Percentiles rank a stretch among this genome's conserved stretches.
phyloP scores from a whole-genome alignment of 2,888 invertebrate genomes.

The Eupithecia insigniata region DNA sequence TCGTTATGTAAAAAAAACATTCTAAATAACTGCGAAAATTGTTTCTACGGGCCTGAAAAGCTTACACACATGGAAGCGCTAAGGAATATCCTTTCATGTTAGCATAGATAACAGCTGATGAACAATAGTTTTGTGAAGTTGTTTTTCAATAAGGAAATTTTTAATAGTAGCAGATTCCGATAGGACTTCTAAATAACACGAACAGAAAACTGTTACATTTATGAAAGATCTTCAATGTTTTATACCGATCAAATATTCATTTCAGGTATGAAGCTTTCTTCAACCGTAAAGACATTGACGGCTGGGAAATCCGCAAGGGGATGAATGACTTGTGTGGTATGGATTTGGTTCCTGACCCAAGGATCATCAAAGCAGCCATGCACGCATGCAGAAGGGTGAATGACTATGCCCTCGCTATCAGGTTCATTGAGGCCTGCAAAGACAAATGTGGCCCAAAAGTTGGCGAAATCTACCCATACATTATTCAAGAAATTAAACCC shows the following conservation, averaged over 20 bases:
- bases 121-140: not conserved
- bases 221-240: not conserved
- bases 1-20: not conserved
- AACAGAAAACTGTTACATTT: not conserved
- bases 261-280: conserved; percentile 92
- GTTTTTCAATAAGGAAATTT: not conserved
- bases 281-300: conserved; percentile 94
- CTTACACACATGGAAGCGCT: conserved; percentile 5
- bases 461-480: conserved; percentile 92
- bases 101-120: not conserved
- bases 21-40: not conserved
- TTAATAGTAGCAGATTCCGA: not conserved
- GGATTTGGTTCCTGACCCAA: conserved; percentile 97
- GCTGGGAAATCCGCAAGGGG: conserved; percentile 96
- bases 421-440: conserved; percentile 96
- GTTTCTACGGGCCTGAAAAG: not conserved
- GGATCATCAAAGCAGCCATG: conserved; percentile 93
- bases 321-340: conserved; percentile 95
- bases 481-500: conserved; percentile 95
- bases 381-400: conserved; percentile 96
- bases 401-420: conserved; percentile 95
- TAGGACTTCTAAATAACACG: not conserved
- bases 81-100: conserved; percentile 26
- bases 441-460: conserved; percentile 92
- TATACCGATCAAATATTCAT: conserved; percentile 20